Conservation (phyloP, 2,113 vertebrate genomes). For the Lepidothrix coronata region DNA sequence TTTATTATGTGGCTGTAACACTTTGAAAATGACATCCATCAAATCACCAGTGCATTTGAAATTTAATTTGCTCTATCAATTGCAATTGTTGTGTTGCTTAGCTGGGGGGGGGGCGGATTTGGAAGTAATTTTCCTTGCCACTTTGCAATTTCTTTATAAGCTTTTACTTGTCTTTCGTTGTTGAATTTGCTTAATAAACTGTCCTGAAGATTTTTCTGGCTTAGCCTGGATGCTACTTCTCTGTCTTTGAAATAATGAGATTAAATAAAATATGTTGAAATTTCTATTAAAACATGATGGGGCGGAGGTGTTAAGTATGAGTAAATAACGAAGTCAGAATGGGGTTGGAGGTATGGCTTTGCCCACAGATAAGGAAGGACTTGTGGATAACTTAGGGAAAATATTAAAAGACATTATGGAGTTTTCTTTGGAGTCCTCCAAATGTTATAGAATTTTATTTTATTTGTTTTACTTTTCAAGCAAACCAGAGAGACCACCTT, state of each 20-base stretch:
- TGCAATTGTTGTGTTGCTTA: conserved; percentile 65
- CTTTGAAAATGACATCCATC: conserved; percentile 65
- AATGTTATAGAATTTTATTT: neutral
- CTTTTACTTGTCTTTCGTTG: neutral
- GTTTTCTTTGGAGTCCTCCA: neutral
- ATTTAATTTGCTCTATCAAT: conserved; percentile 71
- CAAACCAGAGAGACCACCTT: neutral
- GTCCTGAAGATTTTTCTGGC: neutral
- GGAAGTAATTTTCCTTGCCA: conserved; percentile 57
- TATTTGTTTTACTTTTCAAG: neutral
- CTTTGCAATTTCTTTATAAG: conserved; percentile 56
- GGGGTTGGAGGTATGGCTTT: neutral
- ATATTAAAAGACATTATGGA: neutral
- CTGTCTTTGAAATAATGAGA: neutral
- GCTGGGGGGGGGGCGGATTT: neutral
- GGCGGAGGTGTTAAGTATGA: neutral
- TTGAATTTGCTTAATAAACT: conserved; percentile 42
- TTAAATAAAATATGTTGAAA: neutral
- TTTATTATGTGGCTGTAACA: neutral
- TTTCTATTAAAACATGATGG: neutral
- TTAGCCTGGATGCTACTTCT: neutral
- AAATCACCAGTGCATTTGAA: conserved; percentile 48
- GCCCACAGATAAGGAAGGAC: neutral
- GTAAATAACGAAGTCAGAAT: neutral
- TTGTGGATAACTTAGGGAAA: neutral